phyloP scores from a whole-genome alignment of 2,113 vertebrate species.

The Otolemur garnettii region DNA sequence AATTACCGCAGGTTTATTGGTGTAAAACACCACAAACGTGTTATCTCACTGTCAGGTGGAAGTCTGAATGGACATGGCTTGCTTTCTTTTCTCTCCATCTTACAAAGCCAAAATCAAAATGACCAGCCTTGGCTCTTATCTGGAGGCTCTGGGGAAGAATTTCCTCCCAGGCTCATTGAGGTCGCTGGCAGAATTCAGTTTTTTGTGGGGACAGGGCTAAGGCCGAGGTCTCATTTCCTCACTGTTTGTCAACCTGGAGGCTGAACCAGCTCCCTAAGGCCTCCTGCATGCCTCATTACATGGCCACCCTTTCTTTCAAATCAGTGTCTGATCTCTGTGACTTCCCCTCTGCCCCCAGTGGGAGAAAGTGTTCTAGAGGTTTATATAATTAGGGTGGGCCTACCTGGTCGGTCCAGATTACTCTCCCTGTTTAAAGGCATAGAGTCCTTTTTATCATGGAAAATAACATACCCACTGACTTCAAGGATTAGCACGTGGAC shows the following conservation, averaged over 20 bases:
- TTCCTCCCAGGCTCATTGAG: neutral
- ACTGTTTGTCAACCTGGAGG: neutral
- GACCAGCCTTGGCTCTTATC: neutral
- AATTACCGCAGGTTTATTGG: neutral
- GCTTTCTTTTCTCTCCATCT: neutral
- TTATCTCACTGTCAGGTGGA: neutral
- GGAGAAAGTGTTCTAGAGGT: neutral
- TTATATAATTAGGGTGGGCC: neutral
- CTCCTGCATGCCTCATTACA: accelerated
- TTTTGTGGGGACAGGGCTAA: neutral
- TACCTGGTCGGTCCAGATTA: neutral
- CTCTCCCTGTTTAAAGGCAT: neutral
- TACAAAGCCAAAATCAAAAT: neutral
- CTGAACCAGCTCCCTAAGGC: neutral
- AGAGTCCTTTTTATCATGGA: neutral
- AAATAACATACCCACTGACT: neutral
- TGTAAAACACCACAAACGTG: neutral
- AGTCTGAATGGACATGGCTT: neutral
- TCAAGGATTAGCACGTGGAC: neutral
- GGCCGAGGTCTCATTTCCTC: neutral
- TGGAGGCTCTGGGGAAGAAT: neutral
- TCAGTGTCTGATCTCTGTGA: neutral
- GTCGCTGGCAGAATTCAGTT: neutral
- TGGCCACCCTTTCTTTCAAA: neutral
- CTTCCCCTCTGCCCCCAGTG: neutral